Evolutionary conservation across 2,888 invertebrate genomes (phyloP).

Genomic region (Drosophila meridiana): DNA sequence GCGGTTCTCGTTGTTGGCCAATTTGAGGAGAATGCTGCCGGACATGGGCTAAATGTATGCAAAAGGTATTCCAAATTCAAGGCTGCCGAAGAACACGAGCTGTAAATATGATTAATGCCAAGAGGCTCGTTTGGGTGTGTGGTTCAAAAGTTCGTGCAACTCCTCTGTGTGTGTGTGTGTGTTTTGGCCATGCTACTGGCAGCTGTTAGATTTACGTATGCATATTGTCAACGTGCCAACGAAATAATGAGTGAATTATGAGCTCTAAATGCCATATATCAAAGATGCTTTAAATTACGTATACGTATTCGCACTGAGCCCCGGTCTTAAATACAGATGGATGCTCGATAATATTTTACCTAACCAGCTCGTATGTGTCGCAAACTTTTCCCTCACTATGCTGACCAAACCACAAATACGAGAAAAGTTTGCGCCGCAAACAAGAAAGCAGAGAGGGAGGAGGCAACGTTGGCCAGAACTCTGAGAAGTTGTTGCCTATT

Average conservation of each 20-base stretch:
- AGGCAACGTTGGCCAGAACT: slow-evolving; percentile 5
- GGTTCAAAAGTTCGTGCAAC: slow-evolving; percentile 4
- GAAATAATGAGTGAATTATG: slow-evolving; percentile 61
- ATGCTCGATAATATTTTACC: neutral
- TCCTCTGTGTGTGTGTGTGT: neutral
- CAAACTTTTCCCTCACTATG: slow-evolving; percentile 26
- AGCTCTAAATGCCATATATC: slow-evolving; percentile 39
- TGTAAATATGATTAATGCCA: slow-evolving; percentile 59
- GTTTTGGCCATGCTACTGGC: slow-evolving; percentile 22
- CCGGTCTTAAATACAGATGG: slow-evolving; percentile 10
- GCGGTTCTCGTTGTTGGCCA: neutral
- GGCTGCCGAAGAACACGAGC: slow-evolving; percentile 9
- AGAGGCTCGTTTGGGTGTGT: slow-evolving; percentile 6
- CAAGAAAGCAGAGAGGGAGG: slow-evolving; percentile 5
- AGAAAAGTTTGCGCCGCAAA: slow-evolving; percentile 52
- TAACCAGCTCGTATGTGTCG: slow-evolving; percentile 2
- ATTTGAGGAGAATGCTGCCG: neutral
- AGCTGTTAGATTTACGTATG: slow-evolving; percentile 36
- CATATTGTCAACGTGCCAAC: slow-evolving; percentile 56
- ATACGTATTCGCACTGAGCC: slow-evolving; percentile 1
- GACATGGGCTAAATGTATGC: neutral
- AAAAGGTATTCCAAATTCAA: slow-evolving; percentile 21
- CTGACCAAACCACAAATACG: slow-evolving; percentile 3
- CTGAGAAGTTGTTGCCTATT: slow-evolving; percentile 52
- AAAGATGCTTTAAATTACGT: slow-evolving; percentile 18